Conservation (phyloP, 1,140 invertebrate species). For the Globodera rostochiensis region DNA sequence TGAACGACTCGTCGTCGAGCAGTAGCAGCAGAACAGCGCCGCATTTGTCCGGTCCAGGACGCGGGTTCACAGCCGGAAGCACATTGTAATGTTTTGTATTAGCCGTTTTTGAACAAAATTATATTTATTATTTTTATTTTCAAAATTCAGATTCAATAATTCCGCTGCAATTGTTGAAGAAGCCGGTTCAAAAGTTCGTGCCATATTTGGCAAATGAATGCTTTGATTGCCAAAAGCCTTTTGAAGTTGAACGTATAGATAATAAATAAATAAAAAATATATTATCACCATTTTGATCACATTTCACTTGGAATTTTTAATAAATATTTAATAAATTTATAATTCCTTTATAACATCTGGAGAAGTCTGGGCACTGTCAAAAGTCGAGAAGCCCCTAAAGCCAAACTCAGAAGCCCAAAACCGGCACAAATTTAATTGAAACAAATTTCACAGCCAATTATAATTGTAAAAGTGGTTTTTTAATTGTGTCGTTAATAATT, state of each 20-base stretch:
- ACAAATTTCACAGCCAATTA: too few species aligned
- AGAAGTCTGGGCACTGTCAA: too few species aligned
- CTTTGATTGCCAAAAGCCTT: not conserved
- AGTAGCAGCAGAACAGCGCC: constrained; percentile 7
- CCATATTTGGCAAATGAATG: constrained; percentile 47
- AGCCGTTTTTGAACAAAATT: constrained; percentile 14
- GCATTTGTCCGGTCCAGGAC: constrained; percentile 23
- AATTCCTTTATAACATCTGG: too few species aligned
- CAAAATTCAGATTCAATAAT: constrained; percentile 19
- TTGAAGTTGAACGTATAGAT: not conserved
- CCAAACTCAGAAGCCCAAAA: too few species aligned
- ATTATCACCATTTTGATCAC: not conserved
- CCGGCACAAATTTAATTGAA: too few species aligned
- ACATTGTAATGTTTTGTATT: constrained; percentile 11
- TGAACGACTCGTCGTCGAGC: constrained; percentile 41
- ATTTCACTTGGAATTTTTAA: too few species aligned
- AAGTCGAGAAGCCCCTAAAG: too few species aligned
- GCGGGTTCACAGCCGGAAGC: not conserved
- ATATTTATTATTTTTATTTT: not conserved
- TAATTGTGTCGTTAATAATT: too few species aligned
- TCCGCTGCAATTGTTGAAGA: constrained; percentile 64
- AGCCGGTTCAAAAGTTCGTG: constrained; percentile 64
- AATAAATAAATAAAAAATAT: not conserved
- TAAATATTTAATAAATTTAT: too few species aligned
- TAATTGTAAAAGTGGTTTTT: too few species aligned